These are phyloP conservation scores for Cydia pomonella DNA, from an alignment of 1,140 invertebrate genomes.

Conservation along the genomic window DNA sequence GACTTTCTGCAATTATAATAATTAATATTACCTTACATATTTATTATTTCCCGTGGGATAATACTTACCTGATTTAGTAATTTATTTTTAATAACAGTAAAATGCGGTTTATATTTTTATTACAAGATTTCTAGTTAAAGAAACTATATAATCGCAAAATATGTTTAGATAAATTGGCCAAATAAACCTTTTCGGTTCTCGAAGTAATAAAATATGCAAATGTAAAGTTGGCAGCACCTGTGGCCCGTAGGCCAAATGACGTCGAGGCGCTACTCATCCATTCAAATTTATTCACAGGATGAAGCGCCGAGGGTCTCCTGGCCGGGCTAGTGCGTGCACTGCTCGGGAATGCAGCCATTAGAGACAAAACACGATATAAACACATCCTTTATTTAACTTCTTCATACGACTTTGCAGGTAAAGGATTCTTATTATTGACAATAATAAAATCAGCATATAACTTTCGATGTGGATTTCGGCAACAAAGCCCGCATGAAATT, in stretches of 20 bases:
- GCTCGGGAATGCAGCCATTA: not conserved
- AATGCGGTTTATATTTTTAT: no score
- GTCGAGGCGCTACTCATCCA: conserved; percentile 52
- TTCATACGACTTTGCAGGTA: not conserved
- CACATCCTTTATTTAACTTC: not conserved
- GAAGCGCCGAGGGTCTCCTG: conserved; percentile 36
- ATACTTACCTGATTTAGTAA: no score
- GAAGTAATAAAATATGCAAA: not conserved
- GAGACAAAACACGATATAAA: not conserved
- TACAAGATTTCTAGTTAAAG: no score
- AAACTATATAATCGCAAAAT: no score
- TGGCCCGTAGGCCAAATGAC: conserved; percentile 55
- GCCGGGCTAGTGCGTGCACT: not conserved
- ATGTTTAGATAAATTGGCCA: not conserved
- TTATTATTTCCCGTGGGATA: no score
- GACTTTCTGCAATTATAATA: no score
- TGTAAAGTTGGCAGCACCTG: conserved; percentile 44
- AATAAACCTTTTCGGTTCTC: not conserved
- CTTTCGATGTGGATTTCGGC: conserved; percentile 23
- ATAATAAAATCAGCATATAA: not conserved
- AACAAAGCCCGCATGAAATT: conserved; percentile 54
- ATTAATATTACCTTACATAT: no score
- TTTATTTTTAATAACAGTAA: no score
- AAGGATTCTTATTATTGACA: not conserved
- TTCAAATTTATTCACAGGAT: conserved; percentile 69